phyloP scores from a whole-genome alignment of 2,113 vertebrate species.

The Alligator mississippiensis region DNA sequence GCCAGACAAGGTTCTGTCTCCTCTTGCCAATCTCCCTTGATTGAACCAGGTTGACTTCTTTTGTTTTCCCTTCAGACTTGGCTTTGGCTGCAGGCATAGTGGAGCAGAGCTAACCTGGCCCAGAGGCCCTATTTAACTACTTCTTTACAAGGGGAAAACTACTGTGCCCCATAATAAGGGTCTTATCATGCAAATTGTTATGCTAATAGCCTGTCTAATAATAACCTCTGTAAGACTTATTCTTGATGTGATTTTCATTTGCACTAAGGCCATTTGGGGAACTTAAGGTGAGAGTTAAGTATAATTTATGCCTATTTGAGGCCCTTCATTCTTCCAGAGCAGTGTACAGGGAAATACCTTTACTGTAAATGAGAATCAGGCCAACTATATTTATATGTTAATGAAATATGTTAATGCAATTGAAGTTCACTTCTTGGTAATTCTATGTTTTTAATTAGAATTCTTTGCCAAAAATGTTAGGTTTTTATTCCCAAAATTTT shows the following conservation, averaged over 20 bases:
- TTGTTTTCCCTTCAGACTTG: too few relatives aligned
- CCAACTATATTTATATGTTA: too few relatives aligned
- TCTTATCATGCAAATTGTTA: conserved; percentile 57
- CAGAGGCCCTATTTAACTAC: too few relatives aligned
- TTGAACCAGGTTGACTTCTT: too few relatives aligned
- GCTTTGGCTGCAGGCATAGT: too few relatives aligned
- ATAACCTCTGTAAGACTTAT: conserved; percentile 60
- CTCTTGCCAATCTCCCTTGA: too few relatives aligned
- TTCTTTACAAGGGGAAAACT: too few relatives aligned
- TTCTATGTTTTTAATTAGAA: background rate
- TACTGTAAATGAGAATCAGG: background rate
- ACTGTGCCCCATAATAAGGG: background rate
- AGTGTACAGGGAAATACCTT: background rate
- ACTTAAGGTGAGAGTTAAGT: conserved; percentile 49
- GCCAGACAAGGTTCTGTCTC: too few relatives aligned
- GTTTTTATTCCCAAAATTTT: background rate
- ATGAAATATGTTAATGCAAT: too few relatives aligned
- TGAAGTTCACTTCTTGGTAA: too few relatives aligned
- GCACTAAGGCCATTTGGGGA: conserved; percentile 40
- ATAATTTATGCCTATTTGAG: conserved; percentile 33
- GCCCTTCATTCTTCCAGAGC: background rate
- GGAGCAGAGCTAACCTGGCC: too few relatives aligned
- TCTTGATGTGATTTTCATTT: conserved; percentile 63
- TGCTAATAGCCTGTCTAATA: conserved; percentile 45
- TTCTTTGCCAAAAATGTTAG: background rate